Percentiles rank a stretch among this genome's conserved stretches.
Evolutionary conservation across 30 jellyfish, hydroid and myxozoan genomes (phyloP).

Genomic region (Aurelia sp.): DNA sequence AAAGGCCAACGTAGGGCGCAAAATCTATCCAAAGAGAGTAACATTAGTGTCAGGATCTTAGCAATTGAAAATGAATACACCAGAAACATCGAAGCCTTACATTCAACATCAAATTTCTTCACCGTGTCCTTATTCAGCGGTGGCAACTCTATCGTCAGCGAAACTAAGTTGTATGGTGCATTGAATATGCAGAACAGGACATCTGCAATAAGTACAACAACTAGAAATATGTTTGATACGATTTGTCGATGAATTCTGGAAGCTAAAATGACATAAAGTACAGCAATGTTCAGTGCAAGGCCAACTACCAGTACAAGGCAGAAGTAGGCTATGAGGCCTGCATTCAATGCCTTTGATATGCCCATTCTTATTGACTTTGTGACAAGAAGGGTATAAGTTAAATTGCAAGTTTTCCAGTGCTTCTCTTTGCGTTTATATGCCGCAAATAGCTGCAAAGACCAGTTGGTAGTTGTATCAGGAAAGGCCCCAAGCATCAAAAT

Average conservation of each 20-base stretch:
- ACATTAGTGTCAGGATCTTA: neutral
- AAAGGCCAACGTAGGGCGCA: constrained; percentile 2
- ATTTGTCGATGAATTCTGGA: neutral
- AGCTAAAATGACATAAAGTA: neutral
- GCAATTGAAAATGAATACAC: too few species aligned
- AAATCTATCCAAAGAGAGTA: constrained; percentile 9
- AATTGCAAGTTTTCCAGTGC: too few species aligned
- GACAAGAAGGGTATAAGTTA: too few species aligned
- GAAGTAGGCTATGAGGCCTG: neutral
- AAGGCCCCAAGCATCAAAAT: too few species aligned
- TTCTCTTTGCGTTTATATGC: too few species aligned
- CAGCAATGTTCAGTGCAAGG: neutral
- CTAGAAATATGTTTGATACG: neutral
- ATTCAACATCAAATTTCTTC: too few species aligned
- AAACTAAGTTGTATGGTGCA: constrained; percentile 9
- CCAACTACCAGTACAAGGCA: neutral
- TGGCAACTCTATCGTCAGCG: constrained; percentile 4
- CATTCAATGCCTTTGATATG: neutral
- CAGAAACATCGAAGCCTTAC: too few species aligned
- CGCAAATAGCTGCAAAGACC: too few species aligned
- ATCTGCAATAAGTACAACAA: neutral
- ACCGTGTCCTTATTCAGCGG: neutral
- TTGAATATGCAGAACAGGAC: neutral
- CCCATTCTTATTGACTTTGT: neutral
- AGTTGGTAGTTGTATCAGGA: too few species aligned